Evolutionary conservation across 2,113 vertebrate genomes (phyloP).

Genomic region (Ophiodon elongatus): DNA sequence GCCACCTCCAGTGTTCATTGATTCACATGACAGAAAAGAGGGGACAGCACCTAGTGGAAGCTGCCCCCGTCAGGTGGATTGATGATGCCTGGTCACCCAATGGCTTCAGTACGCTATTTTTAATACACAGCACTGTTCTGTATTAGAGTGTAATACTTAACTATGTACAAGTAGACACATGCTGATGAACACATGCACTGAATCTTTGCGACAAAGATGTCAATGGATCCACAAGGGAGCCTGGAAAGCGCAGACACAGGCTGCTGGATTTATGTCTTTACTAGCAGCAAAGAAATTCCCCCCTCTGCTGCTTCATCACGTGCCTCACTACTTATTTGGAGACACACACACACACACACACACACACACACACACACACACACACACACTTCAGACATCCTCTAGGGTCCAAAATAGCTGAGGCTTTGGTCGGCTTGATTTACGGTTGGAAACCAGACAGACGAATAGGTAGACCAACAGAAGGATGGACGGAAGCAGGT

Average conservation of each 20-base stretch:
- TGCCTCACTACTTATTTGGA: constrained; percentile 55
- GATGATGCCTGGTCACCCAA: too few species aligned
- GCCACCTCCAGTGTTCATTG: not conserved
- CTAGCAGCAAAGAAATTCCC: constrained; percentile 64
- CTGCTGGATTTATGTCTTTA: constrained; percentile 57
- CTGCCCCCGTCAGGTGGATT: too few species aligned
- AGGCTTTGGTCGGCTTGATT: constrained; percentile 48
- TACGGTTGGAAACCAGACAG: constrained; percentile 48
- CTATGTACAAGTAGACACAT: not conserved
- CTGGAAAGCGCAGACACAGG: constrained; percentile 4
- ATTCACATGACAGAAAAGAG: not conserved
- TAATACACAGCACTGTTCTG: too few species aligned
- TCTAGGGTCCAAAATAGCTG: constrained; percentile 64
- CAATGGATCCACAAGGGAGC: constrained; percentile 10
- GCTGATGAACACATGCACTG: not conserved
- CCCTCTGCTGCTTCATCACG: constrained; percentile 48
- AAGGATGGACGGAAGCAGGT: constrained; percentile 56
- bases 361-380: not conserved
- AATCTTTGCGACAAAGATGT: constrained; percentile 13
- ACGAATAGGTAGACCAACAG: constrained; percentile 19
- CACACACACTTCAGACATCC: constrained; percentile 30
- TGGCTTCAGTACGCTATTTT: too few species aligned
- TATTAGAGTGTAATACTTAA: too few species aligned
- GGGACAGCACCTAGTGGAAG: too few species aligned
- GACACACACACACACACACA: not conserved